Percentiles rank a stretch among this genome's conserved stretches.
Conservation (phyloP, 2,888 invertebrate species). For the Allacma fusca region DNA sequence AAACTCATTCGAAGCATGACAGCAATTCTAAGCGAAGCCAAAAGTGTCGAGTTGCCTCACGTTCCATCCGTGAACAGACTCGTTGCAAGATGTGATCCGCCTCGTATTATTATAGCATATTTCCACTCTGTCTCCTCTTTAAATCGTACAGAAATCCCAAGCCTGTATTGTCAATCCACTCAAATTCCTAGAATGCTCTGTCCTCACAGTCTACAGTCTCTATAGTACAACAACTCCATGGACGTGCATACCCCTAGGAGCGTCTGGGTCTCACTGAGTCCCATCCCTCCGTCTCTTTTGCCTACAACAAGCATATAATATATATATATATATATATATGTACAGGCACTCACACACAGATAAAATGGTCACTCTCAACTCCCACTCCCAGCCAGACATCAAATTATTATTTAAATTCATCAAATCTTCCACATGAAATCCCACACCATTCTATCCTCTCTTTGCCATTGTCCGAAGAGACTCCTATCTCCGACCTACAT, state of each 20-base stretch:
- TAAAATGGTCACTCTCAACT: constrained; percentile 16
- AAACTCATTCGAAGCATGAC: constrained; percentile 53
- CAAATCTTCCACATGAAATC: too few relatives aligned
- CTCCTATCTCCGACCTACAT: too few relatives aligned
- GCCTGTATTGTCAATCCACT: constrained; percentile 4
- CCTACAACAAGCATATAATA: neutral
- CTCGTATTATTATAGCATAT: constrained; percentile 44
- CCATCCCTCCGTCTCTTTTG: constrained; percentile 25
- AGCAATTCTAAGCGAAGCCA: constrained; percentile 50
- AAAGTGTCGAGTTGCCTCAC: constrained; percentile 51
- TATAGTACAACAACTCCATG: too few relatives aligned
- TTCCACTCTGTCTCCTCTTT: constrained; percentile 29
- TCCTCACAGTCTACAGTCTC: too few relatives aligned
- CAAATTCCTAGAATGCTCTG: neutral
- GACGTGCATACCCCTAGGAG: too few relatives aligned
- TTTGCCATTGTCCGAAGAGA: too few relatives aligned
- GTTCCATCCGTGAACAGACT: constrained; percentile 42
- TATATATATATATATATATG: too few relatives aligned
- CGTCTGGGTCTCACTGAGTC: too few relatives aligned
- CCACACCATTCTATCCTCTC: too few relatives aligned
- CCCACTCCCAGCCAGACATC: constrained; percentile 17
- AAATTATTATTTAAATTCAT: neutral
- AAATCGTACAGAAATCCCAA: constrained; percentile 7
- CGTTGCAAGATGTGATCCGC: constrained; percentile 33
- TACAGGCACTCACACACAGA: too few relatives aligned